Evolutionary conservation across 2,113 vertebrate genomes (phyloP).

Genomic region (Callipepla squamata): DNA sequence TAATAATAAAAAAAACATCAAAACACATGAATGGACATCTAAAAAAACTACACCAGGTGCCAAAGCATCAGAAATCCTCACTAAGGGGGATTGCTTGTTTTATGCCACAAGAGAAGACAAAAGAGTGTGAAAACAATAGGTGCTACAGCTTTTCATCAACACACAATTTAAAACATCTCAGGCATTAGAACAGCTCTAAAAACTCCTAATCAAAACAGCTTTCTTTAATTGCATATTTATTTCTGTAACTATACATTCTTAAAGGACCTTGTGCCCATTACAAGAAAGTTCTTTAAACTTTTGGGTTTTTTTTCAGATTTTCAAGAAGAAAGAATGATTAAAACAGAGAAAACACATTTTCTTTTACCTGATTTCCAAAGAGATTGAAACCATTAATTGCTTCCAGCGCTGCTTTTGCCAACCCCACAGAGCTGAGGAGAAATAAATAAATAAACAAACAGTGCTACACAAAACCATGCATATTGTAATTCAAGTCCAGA

Average conservation of each 20-base stretch:
- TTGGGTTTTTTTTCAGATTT: neutral
- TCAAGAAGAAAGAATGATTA: neutral
- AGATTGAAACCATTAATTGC: conserved; percentile 99
- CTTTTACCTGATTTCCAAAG: conserved; percentile 96
- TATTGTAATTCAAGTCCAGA: neutral
- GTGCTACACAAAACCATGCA: neutral
- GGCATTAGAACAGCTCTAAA: neutral
- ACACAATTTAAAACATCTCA: neutral
- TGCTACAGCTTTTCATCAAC: neutral
- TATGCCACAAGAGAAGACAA: neutral
- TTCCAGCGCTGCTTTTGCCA: conserved; percentile 97
- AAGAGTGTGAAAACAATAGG: neutral
- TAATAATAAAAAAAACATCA: neutral
- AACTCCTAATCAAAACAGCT: neutral
- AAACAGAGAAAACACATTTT: neutral
- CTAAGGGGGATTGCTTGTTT: neutral
- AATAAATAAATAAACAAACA: neutral
- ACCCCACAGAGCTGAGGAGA: conserved; percentile 88
- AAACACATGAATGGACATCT: neutral
- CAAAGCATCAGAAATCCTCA: neutral
- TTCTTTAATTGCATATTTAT: neutral
- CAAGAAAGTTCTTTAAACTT: neutral
- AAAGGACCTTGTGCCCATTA: neutral
- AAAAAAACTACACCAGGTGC: neutral
- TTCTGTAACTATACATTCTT: neutral